A percentile compares a stretch with the other conserved stretches of the same genome.
Evolutionary conservation across 1,140 invertebrate genomes (phyloP).

Genomic region (Drosophila pseudoananassae): DNA sequence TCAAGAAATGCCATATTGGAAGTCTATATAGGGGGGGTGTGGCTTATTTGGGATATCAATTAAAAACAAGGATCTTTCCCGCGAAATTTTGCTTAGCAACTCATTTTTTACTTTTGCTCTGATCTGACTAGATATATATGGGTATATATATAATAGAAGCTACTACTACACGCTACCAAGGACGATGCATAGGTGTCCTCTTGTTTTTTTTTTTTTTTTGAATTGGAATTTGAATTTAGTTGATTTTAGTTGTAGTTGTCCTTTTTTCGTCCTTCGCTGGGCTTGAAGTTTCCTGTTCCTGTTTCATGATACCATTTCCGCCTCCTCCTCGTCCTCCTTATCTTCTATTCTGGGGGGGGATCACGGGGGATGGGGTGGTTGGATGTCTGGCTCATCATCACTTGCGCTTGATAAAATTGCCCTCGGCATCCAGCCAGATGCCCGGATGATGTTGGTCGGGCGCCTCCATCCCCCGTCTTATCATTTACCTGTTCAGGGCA

Average conservation of each 20-base stretch:
- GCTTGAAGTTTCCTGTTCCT: constrained; percentile 63
- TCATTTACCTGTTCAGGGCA: constrained; percentile 90
- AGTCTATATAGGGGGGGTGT: background rate
- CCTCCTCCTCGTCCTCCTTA: constrained; percentile 3
- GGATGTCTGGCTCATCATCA: constrained; percentile 34
- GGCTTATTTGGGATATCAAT: constrained; percentile 10
- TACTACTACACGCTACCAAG: constrained; percentile 60
- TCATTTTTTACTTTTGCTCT: constrained; percentile 54
- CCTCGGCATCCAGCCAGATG: constrained; percentile 80
- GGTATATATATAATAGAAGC: constrained; percentile 64
- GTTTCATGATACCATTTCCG: constrained; percentile 5
- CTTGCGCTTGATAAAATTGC: constrained; percentile 80
- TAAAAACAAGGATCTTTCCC: constrained; percentile 41
- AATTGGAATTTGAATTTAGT: constrained; percentile 34
- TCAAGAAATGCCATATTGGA: no score
- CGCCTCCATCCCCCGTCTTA: constrained; percentile 81
- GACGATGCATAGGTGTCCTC: constrained; percentile 51
- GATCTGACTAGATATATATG: constrained; percentile 55
- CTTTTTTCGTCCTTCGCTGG: constrained; percentile 47
- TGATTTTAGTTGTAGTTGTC: constrained; percentile 50
- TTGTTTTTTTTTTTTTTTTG: background rate
- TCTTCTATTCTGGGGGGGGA: background rate
- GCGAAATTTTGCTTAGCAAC: constrained; percentile 72
- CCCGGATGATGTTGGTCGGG: constrained; percentile 42
- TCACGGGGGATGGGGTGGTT: constrained; percentile 66